phyloP scores from a whole-genome alignment of 1,140 invertebrate species.

The Conus betulinus region DNA sequence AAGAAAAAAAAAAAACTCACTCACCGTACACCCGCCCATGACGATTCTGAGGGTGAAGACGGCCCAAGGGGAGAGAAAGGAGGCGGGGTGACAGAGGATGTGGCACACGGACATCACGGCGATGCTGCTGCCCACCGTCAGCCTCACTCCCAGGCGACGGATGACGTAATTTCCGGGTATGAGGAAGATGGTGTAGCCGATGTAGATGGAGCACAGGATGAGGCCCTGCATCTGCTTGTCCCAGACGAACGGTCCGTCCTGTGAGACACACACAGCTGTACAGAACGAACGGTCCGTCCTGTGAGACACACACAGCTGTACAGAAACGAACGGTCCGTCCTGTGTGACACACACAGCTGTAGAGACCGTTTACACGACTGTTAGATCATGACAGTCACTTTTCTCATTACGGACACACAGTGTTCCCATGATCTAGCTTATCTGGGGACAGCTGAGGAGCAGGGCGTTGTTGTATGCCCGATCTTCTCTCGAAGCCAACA shows the following conservation, averaged over 20 bases:
- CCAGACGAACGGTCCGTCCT: slow-evolving; percentile 86
- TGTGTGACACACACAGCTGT: slow-evolving; percentile 67
- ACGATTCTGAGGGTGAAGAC: slow-evolving; percentile 28
- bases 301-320: slow-evolving; percentile 71
- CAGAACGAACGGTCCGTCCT: slow-evolving; percentile 86
- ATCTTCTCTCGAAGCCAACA: too few species aligned
- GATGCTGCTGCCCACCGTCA: slow-evolving; percentile 71
- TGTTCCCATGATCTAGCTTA: too few species aligned
- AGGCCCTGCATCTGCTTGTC: slow-evolving; percentile 86
- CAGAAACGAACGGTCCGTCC: slow-evolving; percentile 81
- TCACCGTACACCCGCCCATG: slow-evolving; percentile 36
- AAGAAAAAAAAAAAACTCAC: not conserved
- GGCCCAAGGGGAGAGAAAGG: slow-evolving; percentile 31
- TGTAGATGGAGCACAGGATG: slow-evolving; percentile 91
- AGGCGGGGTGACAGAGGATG: slow-evolving; percentile 25
- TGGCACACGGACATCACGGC: slow-evolving; percentile 10
- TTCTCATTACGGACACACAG: too few species aligned
- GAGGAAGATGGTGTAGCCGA: slow-evolving; percentile 85
- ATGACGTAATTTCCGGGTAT: slow-evolving; percentile 86
- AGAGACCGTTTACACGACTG: slow-evolving; percentile 83
- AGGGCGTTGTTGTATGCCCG: too few species aligned
- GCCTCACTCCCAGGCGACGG: slow-evolving; percentile 86
- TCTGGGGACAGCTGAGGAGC: too few species aligned
- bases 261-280: slow-evolving; percentile 72
- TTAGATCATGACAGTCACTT: not conserved